Evolutionary conservation across 2,888 invertebrate species (phyloP).

Genomic region (Coremacera marginata): DNA sequence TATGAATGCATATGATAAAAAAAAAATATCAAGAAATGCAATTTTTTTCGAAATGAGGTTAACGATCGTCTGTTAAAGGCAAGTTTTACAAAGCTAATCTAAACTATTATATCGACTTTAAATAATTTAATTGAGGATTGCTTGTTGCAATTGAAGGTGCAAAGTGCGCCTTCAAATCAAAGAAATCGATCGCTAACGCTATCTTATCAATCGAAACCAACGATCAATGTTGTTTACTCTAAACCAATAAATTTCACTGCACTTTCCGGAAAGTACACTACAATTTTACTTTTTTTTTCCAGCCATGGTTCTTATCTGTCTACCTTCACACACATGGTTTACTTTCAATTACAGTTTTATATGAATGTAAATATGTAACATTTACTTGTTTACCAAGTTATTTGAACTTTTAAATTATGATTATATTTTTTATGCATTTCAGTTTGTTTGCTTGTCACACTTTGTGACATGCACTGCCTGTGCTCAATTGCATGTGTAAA

Average conservation of each 20-base stretch:
- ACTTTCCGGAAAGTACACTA: neutral
- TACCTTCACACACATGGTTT: neutral
- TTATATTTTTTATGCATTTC: neutral
- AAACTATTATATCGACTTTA: too few relatives aligned
- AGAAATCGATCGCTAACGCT: conserved; percentile 4
- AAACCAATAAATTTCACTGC: neutral
- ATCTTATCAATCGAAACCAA: conserved; percentile 13
- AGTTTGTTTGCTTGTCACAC: neutral
- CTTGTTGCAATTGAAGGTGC: neutral
- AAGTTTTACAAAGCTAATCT: too few relatives aligned
- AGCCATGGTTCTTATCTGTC: neutral
- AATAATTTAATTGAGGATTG: too few relatives aligned
- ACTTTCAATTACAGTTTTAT: conserved; percentile 1
- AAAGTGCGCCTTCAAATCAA: conserved; percentile 1
- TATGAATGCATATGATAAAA: too few relatives aligned
- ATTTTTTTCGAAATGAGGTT: too few relatives aligned
- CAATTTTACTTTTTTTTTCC: conserved; percentile 4
- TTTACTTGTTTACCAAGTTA: neutral
- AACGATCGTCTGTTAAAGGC: too few relatives aligned
- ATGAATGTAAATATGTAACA: neutral
- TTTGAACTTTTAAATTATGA: neutral
- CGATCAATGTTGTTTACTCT: neutral
- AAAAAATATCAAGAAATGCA: too few relatives aligned
- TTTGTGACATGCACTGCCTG: neutral
- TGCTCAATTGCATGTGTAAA: neutral